Evolutionary conservation across 2,888 invertebrate species (phyloP).

Genomic region (Microctonus hyperodae): DNA sequence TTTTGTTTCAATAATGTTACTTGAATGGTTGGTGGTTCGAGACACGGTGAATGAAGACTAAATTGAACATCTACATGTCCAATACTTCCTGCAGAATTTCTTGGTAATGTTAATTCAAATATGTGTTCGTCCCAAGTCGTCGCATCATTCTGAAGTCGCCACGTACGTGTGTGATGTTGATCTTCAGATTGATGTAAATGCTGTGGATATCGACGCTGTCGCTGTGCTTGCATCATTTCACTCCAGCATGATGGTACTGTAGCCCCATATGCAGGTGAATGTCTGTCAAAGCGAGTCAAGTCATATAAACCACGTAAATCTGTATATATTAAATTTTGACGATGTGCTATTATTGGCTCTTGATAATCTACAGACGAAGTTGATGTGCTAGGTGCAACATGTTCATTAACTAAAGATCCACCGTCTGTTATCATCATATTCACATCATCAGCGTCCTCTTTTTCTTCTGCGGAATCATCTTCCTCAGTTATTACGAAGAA

Average conservation of each 20-base stretch:
- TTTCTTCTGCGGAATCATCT: conserved; percentile 75
- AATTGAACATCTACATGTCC: conserved; percentile 93
- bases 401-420: conserved; percentile 41
- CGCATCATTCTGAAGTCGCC: conserved; percentile 67
- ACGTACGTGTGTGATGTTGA: conserved; percentile 81
- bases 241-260: conserved; percentile 95
- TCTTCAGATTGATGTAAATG: conserved; percentile 74
- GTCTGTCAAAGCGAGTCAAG: conserved; percentile 78
- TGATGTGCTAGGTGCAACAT: conserved; percentile 57
- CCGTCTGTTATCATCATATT: conserved; percentile 54
- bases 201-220: conserved; percentile 88
- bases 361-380: conserved; percentile 50
- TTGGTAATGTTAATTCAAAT: conserved; percentile 85
- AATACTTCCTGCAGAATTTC: conserved; percentile 71
- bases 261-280: conserved; percentile 78
- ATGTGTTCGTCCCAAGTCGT: conserved; percentile 94
- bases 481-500: conserved; percentile 83
- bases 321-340: conserved; percentile 66
- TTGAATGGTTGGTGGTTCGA: conserved; percentile 81
- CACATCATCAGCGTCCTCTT: conserved; percentile 72
- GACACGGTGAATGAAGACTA: conserved; percentile 78
- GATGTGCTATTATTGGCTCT: conserved; percentile 66
- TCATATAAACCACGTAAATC: conserved; percentile 75
- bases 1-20: conserved; percentile 76
- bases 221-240: conserved; percentile 89